Percentiles rank a stretch among this genome's conserved stretches.
These are phyloP conservation scores for Cathartes aura DNA, from an alignment of 2,113 vertebrate species.

Conservation along the genomic window DNA sequence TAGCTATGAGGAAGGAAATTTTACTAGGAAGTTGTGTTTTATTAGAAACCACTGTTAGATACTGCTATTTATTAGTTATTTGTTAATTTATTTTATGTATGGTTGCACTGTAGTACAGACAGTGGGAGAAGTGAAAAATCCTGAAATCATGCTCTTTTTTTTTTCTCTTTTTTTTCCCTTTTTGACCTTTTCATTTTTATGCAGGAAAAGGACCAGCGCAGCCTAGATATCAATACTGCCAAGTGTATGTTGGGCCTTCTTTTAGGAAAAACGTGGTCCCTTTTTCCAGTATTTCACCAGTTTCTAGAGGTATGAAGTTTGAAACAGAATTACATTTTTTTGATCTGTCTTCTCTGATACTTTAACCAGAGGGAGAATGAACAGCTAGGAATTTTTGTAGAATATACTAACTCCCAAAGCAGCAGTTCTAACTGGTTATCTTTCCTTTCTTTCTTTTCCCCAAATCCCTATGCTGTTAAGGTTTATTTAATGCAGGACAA, in stretches of 20 bases:
- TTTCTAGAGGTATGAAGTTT: slow-evolving; percentile 91
- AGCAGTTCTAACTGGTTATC: not conserved
- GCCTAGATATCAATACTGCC: slow-evolving; percentile 98
- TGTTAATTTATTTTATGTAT: not conserved
- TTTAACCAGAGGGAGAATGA: not conserved
- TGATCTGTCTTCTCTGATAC: not conserved
- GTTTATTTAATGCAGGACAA: not conserved
- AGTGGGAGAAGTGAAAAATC: not conserved
- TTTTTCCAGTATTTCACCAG: slow-evolving; percentile 98
- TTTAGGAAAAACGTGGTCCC: slow-evolving; percentile 97
- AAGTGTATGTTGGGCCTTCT: slow-evolving; percentile 99
- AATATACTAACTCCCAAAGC: not conserved
- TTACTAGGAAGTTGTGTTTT: not conserved
- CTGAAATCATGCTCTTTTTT: not conserved
- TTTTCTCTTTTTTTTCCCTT: not conserved
- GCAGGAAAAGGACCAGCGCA: slow-evolving; percentile 99
- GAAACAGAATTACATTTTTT: not conserved
- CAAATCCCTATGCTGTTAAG: not conserved
- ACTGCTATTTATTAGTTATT: not conserved
- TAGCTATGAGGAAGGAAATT: not conserved
- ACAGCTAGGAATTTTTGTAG: not conserved
- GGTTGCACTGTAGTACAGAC: not conserved
- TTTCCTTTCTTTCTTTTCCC: not conserved
- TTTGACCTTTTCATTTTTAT: slow-evolving; percentile 22
- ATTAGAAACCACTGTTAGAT: not conserved